Percentiles rank a stretch among this genome's conserved stretches.
Evolutionary conservation across 1,140 invertebrate species (phyloP).

Genomic region (Drosophila navojoa): DNA sequence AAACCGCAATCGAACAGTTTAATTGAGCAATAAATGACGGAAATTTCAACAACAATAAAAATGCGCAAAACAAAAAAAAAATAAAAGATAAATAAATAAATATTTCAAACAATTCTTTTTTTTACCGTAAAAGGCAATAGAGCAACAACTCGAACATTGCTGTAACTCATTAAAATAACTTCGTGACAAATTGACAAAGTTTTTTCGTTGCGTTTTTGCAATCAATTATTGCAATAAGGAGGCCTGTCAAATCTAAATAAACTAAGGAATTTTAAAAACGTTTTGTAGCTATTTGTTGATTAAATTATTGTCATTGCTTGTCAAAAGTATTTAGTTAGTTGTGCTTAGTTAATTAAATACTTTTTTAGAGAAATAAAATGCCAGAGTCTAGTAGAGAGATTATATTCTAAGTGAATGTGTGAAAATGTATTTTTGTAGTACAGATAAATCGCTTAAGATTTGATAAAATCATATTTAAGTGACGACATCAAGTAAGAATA

Average conservation of each 20-base stretch:
- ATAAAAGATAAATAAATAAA: background rate
- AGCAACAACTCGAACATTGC: constrained; percentile 5
- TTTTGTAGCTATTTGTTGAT: background rate
- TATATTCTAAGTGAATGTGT: too few relatives aligned
- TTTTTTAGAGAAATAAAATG: too few relatives aligned
- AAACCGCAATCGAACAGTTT: constrained; percentile 64
- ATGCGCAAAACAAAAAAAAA: constrained; percentile 2
- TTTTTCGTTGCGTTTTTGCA: background rate
- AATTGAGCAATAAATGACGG: constrained; percentile 80
- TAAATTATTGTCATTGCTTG: too few relatives aligned
- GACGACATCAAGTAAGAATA: too few relatives aligned
- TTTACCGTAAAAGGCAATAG: constrained; percentile 26
- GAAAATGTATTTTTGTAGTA: too few relatives aligned
- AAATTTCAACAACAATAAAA: constrained; percentile 42
- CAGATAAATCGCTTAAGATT: too few relatives aligned
- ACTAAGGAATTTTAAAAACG: background rate
- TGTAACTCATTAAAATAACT: constrained; percentile 66
- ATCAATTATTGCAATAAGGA: constrained; percentile 1
- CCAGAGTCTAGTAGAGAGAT: too few relatives aligned
- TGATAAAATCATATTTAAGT: too few relatives aligned
- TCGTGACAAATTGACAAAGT: constrained; percentile 60
- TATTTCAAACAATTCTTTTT: constrained; percentile 25
- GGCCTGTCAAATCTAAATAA: constrained; percentile 29
- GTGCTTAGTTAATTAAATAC: background rate
- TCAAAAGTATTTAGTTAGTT: background rate